These are phyloP conservation scores for Nephotettix cincticeps DNA, from an alignment of 1,140 invertebrate genomes.

Conservation along the genomic window DNA sequence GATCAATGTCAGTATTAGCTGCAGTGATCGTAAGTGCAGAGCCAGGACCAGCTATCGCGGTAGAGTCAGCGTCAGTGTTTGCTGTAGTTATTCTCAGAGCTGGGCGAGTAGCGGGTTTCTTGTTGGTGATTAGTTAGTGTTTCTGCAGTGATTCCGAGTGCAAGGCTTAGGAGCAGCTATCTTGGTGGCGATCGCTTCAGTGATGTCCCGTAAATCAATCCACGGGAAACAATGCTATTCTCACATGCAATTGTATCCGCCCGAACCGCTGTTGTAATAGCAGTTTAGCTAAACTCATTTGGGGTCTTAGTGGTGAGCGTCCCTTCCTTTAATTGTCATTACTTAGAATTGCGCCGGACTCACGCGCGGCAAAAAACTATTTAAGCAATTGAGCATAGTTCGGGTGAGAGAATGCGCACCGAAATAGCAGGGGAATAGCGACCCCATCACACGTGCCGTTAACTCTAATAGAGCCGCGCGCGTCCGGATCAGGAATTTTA, in stretches of 20 bases:
- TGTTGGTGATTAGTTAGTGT: too few relatives aligned
- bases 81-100: too few relatives aligned
- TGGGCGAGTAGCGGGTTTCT: too few relatives aligned
- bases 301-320: neutral
- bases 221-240: neutral
- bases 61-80: too few relatives aligned
- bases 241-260: neutral
- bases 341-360: slow-evolving; percentile 15
- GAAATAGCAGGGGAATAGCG: neutral
- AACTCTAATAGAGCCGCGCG: slow-evolving; percentile 2
- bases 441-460: slow-evolving; percentile 14
- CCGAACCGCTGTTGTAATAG: slow-evolving; percentile 17
- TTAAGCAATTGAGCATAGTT: slow-evolving; percentile 23
- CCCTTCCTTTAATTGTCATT: slow-evolving; percentile 22
- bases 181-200: too few relatives aligned
- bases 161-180: too few relatives aligned
- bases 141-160: too few relatives aligned
- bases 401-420: slow-evolving; percentile 9
- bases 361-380: slow-evolving; percentile 10
- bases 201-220: neutral
- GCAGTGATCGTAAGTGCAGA: too few relatives aligned
- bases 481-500: slow-evolving; percentile 19
- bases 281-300: slow-evolving; percentile 17
- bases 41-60: too few relatives aligned
- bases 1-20: too few relatives aligned